A percentile compares a stretch with the other conserved stretches of the same genome.
These are phyloP conservation scores for Aelia acuminata DNA, from an alignment of 2,888 invertebrate genomes.

Conservation along the genomic window DNA sequence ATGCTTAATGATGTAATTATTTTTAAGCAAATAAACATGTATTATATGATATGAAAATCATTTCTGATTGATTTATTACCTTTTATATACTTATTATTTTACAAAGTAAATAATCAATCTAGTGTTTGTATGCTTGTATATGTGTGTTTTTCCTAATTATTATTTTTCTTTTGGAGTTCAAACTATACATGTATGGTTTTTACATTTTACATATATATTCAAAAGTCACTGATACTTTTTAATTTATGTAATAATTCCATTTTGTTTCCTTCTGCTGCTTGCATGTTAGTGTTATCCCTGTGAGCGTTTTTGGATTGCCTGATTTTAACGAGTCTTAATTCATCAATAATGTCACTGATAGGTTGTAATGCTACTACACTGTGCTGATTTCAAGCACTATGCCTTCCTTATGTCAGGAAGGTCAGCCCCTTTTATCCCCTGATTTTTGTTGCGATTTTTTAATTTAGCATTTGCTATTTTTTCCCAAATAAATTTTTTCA, in stretches of 20 bases:
- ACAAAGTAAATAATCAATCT: too few relatives aligned
- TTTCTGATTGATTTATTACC: neutral
- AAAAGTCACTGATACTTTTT: too few relatives aligned
- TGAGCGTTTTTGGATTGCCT: neutral
- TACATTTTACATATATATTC: too few relatives aligned
- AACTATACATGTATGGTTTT: too few relatives aligned
- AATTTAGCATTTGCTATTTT: too few relatives aligned
- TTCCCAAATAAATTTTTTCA: too few relatives aligned
- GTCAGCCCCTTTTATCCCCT: too few relatives aligned
- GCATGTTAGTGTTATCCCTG: neutral
- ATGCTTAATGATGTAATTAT: conserved; percentile 49
- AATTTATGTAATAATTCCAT: neutral
- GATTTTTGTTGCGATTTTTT: too few relatives aligned
- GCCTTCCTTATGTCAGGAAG: too few relatives aligned
- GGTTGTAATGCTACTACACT: neutral
- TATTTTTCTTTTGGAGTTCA: neutral
- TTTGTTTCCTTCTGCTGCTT: neutral
- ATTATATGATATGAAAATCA: conserved; percentile 28
- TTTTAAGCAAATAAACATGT: conserved; percentile 45
- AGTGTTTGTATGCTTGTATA: neutral
- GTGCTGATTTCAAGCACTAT: too few relatives aligned
- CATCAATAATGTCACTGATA: neutral
- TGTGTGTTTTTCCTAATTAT: neutral
- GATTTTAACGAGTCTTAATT: neutral
- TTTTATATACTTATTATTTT: neutral